Evolutionary conservation across 2,797 vertebrate genomes (phyloP).

Genomic region (Enteromius paludinosus): DNA sequence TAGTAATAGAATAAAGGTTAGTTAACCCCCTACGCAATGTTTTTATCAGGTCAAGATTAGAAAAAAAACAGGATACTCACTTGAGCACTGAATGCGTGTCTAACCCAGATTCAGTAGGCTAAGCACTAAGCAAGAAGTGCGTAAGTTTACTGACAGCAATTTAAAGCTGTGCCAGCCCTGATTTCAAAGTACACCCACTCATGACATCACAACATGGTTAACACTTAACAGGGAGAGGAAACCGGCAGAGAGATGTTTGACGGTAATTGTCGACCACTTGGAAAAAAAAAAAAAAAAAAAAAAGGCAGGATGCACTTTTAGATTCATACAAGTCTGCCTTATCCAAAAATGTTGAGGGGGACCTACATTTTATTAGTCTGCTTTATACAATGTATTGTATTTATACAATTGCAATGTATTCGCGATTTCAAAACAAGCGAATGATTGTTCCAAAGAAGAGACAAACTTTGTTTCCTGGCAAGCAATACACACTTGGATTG

Average conservation of each 20-base stretch:
- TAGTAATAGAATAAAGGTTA: neutral
- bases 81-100: constrained; percentile 6
- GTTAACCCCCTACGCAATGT: neutral
- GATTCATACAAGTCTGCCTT: neutral
- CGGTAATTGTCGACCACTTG: neutral
- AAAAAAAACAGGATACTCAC: constrained; percentile 50
- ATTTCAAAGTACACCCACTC: constrained; percentile 57
- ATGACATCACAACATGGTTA: constrained; percentile 52
- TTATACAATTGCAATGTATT: neutral
- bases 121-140: constrained; percentile 31
- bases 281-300: no score
- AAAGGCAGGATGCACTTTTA: constrained; percentile 16
- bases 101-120: constrained; percentile 16
- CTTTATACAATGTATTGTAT: no score
- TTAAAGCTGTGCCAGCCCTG: constrained; percentile 50
- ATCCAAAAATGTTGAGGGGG: neutral
- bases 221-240: constrained; percentile 30
- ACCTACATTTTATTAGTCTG: neutral
- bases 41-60: neutral
- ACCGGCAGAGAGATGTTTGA: neutral
- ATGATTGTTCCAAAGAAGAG: constrained; percentile 1
- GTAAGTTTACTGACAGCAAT: constrained; percentile 41
- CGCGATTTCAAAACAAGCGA: constrained; percentile 19
- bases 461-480: constrained; percentile 14
- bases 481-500: neutral